Conservation (phyloP, 1,140 invertebrate genomes). For the Sminthurinus signatus region DNA sequence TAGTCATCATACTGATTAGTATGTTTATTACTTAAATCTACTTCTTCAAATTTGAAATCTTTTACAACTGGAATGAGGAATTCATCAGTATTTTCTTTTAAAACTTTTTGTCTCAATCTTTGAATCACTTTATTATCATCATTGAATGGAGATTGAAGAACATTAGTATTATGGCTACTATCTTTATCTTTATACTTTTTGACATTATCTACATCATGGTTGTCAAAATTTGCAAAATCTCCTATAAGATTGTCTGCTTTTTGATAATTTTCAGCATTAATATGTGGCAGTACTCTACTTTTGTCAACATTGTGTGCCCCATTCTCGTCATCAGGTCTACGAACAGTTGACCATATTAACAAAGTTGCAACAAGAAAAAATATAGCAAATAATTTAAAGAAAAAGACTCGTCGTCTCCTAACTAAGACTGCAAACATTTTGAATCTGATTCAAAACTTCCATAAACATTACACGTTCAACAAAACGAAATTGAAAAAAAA, state of each 20-base stretch:
- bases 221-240: constrained; percentile 7
- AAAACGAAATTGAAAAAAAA: too few relatives aligned
- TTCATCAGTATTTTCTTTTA: constrained; percentile 35
- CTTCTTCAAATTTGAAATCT: constrained; percentile 32
- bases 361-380: neutral
- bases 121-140: neutral
- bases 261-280: constrained; percentile 26
- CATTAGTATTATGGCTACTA: neutral
- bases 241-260: constrained; percentile 21
- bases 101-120: constrained; percentile 5
- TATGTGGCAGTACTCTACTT: neutral
- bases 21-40: constrained; percentile 16
- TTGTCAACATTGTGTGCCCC: neutral
- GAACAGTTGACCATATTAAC: too few relatives aligned
- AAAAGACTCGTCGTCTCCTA: too few relatives aligned
- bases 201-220: too few relatives aligned
- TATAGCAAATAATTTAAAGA: too few relatives aligned
- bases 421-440: too few relatives aligned
- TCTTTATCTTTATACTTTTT: constrained; percentile 2
- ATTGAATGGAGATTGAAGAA: neutral
- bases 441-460: too few relatives aligned
- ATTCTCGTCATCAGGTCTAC: neutral
- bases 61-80: constrained; percentile 34
- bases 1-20: constrained; percentile 26
- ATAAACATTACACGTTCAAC: too few relatives aligned